Percentiles rank a stretch among this genome's conserved stretches.
Evolutionary conservation across 2,113 vertebrate genomes (phyloP).

Genomic region (Podarcis cretensis): DNA sequence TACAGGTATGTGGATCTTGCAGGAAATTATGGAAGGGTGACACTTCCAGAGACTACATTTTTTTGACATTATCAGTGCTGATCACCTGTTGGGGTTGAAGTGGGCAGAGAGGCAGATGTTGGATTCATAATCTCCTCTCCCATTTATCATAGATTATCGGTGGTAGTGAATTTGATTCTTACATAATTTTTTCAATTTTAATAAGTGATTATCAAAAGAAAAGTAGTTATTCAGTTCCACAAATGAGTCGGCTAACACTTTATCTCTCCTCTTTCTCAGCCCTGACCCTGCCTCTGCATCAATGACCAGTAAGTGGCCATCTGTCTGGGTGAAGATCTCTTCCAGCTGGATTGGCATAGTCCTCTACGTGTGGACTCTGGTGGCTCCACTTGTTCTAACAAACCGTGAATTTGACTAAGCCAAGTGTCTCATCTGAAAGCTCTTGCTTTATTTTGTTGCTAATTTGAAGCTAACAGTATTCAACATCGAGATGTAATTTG

Average conservation of each 20-base stretch:
- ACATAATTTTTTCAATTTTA: background rate
- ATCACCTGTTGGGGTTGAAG: background rate
- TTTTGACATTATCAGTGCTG: background rate
- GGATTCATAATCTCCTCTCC: background rate
- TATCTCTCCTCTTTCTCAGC: conserved; percentile 52
- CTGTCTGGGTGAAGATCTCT: conserved; percentile 98
- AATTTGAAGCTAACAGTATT: conserved; percentile 68
- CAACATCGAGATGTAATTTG: conserved; percentile 49
- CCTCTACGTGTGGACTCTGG: conserved; percentile 96
- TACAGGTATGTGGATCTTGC: conserved; percentile 85
- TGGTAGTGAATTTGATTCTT: background rate
- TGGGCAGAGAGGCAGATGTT: background rate
- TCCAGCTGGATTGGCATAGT: conserved; percentile 97
- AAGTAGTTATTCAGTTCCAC: background rate
- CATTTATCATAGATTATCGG: background rate
- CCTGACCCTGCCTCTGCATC: conserved; percentile 86
- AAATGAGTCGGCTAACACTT: background rate
- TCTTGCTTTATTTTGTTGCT: background rate
- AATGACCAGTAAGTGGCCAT: conserved; percentile 96
- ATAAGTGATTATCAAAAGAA: background rate
- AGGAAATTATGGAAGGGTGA: background rate
- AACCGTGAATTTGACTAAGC: conserved; percentile 96
- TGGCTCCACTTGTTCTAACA: conserved; percentile 94
- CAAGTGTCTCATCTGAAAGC: conserved; percentile 23
- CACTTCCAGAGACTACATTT: too few species aligned